Conservation (phyloP, 2,113 vertebrate genomes). For the human region DNA sequence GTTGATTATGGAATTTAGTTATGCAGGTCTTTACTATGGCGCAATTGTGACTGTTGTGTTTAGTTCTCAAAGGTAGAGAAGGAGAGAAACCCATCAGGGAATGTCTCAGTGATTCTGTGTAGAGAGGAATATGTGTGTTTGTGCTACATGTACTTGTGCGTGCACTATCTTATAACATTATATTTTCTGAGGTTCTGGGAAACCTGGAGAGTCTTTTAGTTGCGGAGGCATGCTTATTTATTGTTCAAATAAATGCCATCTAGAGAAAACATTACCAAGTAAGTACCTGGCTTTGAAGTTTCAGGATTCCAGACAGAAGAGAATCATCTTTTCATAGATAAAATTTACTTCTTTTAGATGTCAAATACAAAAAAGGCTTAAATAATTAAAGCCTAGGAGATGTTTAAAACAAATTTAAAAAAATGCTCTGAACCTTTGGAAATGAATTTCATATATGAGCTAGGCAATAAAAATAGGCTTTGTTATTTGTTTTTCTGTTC, state of each 20-base stretch:
- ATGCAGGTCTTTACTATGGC: neutral
- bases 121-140: neutral
- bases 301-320: neutral
- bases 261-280: neutral
- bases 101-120: neutral
- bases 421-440: neutral
- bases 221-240: neutral
- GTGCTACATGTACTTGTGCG: accelerated
- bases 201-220: neutral
- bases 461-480: neutral
- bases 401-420: neutral
- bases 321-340: neutral
- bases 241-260: neutral
- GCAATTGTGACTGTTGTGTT: too few species aligned
- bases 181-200: neutral
- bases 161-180: neutral
- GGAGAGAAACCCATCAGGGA: neutral
- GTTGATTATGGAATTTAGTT: neutral
- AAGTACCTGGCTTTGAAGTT: neutral
- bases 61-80: neutral
- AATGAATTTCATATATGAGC: neutral
- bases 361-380: neutral
- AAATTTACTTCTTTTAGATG: neutral
- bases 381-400: neutral
- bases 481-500: neutral